Evolutionary conservation across 1,140 invertebrate species (phyloP).

Genomic region (Tachypleus tridentatus): DNA sequence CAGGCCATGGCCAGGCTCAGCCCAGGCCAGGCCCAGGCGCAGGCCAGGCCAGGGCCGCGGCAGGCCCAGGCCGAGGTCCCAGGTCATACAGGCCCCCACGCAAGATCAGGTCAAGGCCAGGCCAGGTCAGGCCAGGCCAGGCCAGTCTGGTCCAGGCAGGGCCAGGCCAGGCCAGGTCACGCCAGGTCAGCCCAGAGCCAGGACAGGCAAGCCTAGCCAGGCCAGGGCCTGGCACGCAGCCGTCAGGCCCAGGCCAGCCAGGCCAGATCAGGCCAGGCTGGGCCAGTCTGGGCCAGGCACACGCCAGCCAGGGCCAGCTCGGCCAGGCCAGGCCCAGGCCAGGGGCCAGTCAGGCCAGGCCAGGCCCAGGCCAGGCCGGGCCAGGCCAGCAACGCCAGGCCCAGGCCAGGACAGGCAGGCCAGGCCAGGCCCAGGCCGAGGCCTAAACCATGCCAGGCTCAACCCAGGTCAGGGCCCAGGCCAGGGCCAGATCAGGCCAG

Average conservation of each 20-base stretch:
- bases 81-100: conserved; percentile 22
- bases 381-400: no score
- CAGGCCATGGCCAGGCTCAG: conserved; percentile 22
- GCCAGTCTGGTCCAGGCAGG: conserved; percentile 19
- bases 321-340: conserved; percentile 24
- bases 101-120: conserved; percentile 27
- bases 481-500: no score
- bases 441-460: conserved; percentile 22
- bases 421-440: no score
- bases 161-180: conserved; percentile 18
- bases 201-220: conserved; percentile 20
- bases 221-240: conserved; percentile 25
- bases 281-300: conserved; percentile 26
- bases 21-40: conserved; percentile 21
- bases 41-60: conserved; percentile 23
- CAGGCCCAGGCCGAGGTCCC: conserved; percentile 24
- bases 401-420: no score
- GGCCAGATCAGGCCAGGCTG: no score
- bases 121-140: conserved; percentile 21
- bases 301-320: conserved; percentile 24
- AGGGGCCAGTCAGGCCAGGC: conserved; percentile 17
- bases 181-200: no score
- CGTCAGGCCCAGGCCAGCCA: no score
- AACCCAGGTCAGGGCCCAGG: no score
- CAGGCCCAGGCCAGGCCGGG: conserved; percentile 17